phyloP scores from a whole-genome alignment of 2,113 vertebrate genomes.

The Mesoclemmys tuberculata region DNA sequence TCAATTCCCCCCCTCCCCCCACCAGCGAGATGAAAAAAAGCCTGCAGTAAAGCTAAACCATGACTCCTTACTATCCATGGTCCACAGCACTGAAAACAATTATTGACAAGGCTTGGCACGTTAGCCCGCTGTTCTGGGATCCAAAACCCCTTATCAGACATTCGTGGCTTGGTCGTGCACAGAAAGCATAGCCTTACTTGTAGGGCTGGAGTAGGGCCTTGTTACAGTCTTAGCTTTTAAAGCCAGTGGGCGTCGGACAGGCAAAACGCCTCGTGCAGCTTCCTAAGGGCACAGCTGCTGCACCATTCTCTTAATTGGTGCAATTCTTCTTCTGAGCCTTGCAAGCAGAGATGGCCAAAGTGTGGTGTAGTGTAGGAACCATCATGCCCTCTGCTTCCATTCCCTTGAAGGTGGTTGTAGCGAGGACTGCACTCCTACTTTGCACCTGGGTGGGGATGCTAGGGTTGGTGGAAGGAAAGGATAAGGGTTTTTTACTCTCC shows the following conservation, averaged over 20 bases:
- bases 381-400: not conserved
- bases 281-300: not conserved
- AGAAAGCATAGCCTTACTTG: not conserved
- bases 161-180: not conserved
- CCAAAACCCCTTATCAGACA: not conserved
- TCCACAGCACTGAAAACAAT: not conserved
- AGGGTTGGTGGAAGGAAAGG: not conserved
- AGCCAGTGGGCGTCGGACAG: not conserved
- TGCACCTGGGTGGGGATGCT: too few relatives aligned
- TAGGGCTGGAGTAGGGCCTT: not conserved
- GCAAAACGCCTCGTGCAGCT: not conserved
- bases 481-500: not conserved
- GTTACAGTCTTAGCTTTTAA: too few relatives aligned
- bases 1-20: not conserved
- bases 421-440: not conserved
- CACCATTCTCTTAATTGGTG: not conserved
- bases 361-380: not conserved
- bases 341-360: not conserved
- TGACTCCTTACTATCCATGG: not conserved
- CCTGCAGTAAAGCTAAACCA: not conserved
- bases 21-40: not conserved
- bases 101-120: not conserved
- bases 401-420: not conserved
- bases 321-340: not conserved
- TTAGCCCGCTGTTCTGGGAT: not conserved